These are phyloP conservation scores for Argyresthia albistria DNA, from an alignment of 2,888 invertebrate species.

Conservation along the genomic window DNA sequence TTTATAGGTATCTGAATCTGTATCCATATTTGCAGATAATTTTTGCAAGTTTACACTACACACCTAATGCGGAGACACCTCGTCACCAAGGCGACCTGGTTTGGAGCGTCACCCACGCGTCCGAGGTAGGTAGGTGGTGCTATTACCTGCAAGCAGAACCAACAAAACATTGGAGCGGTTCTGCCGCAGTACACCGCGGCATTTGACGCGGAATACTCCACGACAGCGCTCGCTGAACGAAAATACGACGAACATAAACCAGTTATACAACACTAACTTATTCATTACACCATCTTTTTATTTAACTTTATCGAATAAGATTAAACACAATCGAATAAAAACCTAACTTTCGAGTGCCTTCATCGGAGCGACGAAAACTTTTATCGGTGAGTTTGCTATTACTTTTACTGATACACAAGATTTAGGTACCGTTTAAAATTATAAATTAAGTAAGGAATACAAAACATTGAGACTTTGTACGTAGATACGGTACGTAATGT, in stretches of 20 bases:
- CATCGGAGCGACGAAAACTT: background rate
- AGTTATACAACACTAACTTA: background rate
- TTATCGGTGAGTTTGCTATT: background rate
- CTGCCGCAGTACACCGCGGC: constrained; percentile 68
- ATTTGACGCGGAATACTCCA: constrained; percentile 36
- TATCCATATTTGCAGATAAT: no score
- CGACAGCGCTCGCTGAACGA: constrained; percentile 61
- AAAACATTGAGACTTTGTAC: no score
- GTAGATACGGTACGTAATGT: no score
- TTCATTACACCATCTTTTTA: background rate
- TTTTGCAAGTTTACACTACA: background rate
- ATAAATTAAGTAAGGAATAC: no score
- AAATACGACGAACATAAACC: constrained; percentile 23
- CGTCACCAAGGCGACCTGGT: constrained; percentile 60
- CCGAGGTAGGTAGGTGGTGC: constrained; percentile 10
- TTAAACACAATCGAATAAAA: background rate
- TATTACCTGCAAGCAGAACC: background rate
- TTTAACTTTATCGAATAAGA: background rate
- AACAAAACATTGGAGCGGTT: constrained; percentile 23
- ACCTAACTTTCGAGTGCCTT: background rate
- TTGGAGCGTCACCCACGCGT: constrained; percentile 54
- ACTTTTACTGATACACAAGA: background rate
- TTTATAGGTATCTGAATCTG: no score
- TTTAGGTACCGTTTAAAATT: no score
- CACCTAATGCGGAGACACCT: constrained; percentile 10